phyloP scores from a whole-genome alignment of 2,113 vertebrate species.

The Clarias gariepinus region DNA sequence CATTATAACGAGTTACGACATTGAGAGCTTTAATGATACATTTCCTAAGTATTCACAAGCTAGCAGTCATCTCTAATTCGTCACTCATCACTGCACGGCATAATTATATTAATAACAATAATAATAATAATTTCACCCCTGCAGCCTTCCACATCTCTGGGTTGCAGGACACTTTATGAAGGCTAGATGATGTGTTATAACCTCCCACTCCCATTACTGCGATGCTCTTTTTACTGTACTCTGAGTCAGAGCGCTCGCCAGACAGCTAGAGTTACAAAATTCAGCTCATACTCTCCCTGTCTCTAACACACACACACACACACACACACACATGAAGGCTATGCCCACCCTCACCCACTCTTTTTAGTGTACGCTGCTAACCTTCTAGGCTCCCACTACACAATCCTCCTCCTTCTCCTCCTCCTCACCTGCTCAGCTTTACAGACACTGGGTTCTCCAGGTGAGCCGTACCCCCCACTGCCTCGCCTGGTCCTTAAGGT shows the following conservation, averaged over 20 bases:
- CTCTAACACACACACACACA: neutral
- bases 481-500: neutral
- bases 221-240: neutral
- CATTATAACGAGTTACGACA: neutral
- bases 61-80: neutral
- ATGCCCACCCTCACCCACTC: neutral
- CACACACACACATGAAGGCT: neutral
- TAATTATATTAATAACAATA: neutral
- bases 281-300: neutral
- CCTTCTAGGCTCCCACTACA: neutral
- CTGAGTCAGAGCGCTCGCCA: neutral
- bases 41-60: neutral
- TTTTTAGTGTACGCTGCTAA: neutral
- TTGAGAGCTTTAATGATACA: neutral
- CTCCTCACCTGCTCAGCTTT: neutral
- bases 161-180: neutral
- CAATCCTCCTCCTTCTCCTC: neutral
- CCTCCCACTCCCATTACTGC: neutral
- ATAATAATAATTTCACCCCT: neutral
- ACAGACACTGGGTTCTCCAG: neutral
- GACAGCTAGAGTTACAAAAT: neutral
- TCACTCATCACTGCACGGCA: neutral
- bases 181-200: neutral
- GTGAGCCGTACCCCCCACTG: neutral
- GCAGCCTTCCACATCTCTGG: neutral